A percentile compares a stretch with the other conserved stretches of the same genome.
These are phyloP conservation scores for Thereva nobilitata DNA, from an alignment of 2,888 invertebrate genomes.

Conservation along the genomic window DNA sequence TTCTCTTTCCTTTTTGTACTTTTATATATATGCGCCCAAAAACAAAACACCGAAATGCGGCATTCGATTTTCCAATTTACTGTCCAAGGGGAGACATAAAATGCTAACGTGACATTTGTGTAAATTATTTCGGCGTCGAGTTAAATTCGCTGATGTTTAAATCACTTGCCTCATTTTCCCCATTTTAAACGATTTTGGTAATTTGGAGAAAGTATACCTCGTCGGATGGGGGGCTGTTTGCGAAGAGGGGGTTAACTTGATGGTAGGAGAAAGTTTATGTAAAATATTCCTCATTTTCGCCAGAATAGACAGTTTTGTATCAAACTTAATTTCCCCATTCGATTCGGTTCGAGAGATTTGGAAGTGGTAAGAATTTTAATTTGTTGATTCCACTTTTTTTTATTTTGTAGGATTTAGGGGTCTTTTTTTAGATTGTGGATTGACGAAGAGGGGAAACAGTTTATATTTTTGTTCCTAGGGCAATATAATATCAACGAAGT, in stretches of 20 bases:
- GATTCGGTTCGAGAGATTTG: constrained; percentile 4
- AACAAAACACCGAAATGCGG: not conserved
- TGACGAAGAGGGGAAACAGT: too few species aligned
- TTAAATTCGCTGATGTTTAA: constrained; percentile 9
- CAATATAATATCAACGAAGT: too few species aligned
- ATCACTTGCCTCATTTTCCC: too few species aligned
- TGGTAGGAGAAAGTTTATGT: not conserved
- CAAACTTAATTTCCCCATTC: constrained; percentile 16
- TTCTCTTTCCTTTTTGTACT: too few species aligned
- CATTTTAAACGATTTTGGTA: too few species aligned
- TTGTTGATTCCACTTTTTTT: not conserved
- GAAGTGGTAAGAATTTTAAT: constrained; percentile 32
- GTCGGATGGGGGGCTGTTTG: constrained; percentile 7
- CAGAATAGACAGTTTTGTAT: not conserved
- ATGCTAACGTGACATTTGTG: constrained; percentile 43
- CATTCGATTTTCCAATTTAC: constrained; percentile 28
- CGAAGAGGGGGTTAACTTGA: constrained; percentile 11
- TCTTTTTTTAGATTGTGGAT: too few species aligned
- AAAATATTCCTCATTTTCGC: not conserved
- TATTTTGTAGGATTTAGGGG: too few species aligned
- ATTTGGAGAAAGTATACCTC: too few species aligned
- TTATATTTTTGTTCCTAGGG: too few species aligned
- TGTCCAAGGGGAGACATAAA: constrained; percentile 41
- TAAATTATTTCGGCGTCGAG: constrained; percentile 26
- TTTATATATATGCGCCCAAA: too few species aligned